Evolutionary conservation across 2,888 invertebrate genomes (phyloP).

Genomic region (Eilema sororculum): DNA sequence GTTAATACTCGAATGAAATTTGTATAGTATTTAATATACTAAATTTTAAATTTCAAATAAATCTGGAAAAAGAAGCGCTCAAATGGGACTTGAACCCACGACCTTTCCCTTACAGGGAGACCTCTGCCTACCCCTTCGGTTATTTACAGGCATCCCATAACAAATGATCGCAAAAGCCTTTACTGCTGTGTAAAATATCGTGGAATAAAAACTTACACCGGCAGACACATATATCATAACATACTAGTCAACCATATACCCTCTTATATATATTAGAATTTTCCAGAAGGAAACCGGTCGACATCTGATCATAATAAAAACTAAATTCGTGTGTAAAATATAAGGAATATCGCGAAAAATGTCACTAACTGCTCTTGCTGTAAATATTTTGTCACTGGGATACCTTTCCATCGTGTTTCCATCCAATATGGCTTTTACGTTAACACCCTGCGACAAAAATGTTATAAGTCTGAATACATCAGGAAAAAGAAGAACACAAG

Average conservation of each 20-base stretch:
- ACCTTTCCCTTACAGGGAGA: too few species aligned
- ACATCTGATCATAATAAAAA: slow-evolving; percentile 35
- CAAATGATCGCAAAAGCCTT: too few species aligned
- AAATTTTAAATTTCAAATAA: too few species aligned
- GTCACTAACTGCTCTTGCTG: slow-evolving; percentile 39
- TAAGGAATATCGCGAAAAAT: slow-evolving; percentile 34
- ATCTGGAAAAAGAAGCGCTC: too few species aligned
- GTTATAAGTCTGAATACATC: slow-evolving; percentile 24
- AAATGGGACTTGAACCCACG: too few species aligned
- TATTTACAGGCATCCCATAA: too few species aligned
- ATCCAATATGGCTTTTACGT: slow-evolving; percentile 40
- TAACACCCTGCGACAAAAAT: slow-evolving; percentile 11
- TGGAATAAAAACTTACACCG: background rate
- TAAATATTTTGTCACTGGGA: slow-evolving; percentile 50
- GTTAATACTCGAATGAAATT: too few species aligned
- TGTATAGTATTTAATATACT: too few species aligned
- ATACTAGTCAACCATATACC: background rate
- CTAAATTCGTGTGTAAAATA: slow-evolving; percentile 42
- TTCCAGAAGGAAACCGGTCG: slow-evolving; percentile 12
- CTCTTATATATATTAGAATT: slow-evolving; percentile 12
- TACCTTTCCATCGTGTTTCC: slow-evolving; percentile 24
- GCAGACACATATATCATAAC: background rate
- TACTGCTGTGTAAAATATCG: too few species aligned
- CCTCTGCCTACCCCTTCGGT: too few species aligned
- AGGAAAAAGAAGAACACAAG: too few species aligned